Base-by-base conservation (phyloP, 2,797 vertebrate genomes). In the Hylomyscus alleni region DNA sequence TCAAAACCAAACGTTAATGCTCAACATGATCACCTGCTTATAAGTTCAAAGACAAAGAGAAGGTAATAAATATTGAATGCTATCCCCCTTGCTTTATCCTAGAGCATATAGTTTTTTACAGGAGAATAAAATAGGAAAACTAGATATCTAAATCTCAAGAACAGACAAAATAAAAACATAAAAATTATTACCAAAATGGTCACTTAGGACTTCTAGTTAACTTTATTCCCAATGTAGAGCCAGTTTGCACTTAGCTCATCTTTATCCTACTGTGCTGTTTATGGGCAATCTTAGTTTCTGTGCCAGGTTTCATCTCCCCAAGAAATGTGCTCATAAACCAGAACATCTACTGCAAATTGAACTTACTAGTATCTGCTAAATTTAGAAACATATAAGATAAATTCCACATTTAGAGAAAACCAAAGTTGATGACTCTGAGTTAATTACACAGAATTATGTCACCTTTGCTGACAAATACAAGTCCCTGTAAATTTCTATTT, bases 51-150 rank as follows among this genome's bases (percentile, higher is more conserved):
- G 22, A 75, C 26, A 80, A 50, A 75, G 34, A 44, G 37, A 81
- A 73, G 3, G 22, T 44, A 67, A 15, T 37, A 47, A 85, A 83
- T 13, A 72, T 0, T 3, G 44, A 56, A 34, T 78, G 26, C 31
- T 47, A 24, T 15, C 17, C 14, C 6, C 15, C 85, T 77, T 65
- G 29, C 17, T 83, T 40, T n/a, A 8, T 69, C 20, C 6, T 62
- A 47, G 24, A 77, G 10, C 17, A 37, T 65, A 76, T 65, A 76
- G 80, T 72, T 17, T 47, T 56, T 56, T 58, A 50, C 52, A 81
- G 81, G 2, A 69, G 31, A 91, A 9, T 58, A 81, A 90, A 94
- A 31, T 29, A 26, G 40, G 4, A 87, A 87, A 95, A 78, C 80
- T 17, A 90, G 3, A 52, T 13, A 44, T 44, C 44, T 24, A 62